Evolutionary conservation across 2,888 invertebrate genomes (phyloP), one percentile per base, ranked within the genome.

Genomic region (Nomada goodeniana): DNA sequence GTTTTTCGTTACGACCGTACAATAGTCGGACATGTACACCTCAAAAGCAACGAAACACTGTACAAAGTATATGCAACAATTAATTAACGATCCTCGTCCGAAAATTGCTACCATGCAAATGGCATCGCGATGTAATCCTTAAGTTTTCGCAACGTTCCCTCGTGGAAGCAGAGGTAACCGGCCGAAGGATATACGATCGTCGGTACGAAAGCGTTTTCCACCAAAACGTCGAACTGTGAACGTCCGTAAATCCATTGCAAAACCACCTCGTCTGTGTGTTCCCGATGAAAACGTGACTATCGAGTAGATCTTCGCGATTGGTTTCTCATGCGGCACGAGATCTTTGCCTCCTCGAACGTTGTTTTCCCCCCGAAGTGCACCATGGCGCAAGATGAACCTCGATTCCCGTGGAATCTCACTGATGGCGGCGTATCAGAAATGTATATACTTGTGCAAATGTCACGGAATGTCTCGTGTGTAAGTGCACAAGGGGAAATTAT

Each of bases 241-340:
- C 50, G 67, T 64, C 61, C n/a, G 47, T 50, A 53, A 53, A 63
- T 29, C n/a, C 11, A 53, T 87, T 83, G 83, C 77, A 47, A 87
- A 81, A 87, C 52, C 47, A n/a, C 36, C 15, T 55, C 50, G 36
- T 18, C 36, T 29, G 64, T 60, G 53, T 36, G 65, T 81, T 74
- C 60, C 60, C 67, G 53, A 82, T 76, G 67, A 52, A 83, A 88
- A 83, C 86, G 82, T 85, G 86, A 88, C 79, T 82, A 64, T 55
- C 59, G 67, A 18, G 20, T 61, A 76, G 80, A 86, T 82, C 81
- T 52, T 80, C 50, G 74, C 73, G 74, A 86, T 80, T 68, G 71
- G 67, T 50, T 83, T 73, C 78, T 61, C 84, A 83, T 74, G 77
- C 75, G 75, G 65, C 72, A 76, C 70, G 47, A 59, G 73, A 73